phyloP scores from a whole-genome alignment of 1,140 invertebrate genomes.

The Asobara japonica region DNA sequence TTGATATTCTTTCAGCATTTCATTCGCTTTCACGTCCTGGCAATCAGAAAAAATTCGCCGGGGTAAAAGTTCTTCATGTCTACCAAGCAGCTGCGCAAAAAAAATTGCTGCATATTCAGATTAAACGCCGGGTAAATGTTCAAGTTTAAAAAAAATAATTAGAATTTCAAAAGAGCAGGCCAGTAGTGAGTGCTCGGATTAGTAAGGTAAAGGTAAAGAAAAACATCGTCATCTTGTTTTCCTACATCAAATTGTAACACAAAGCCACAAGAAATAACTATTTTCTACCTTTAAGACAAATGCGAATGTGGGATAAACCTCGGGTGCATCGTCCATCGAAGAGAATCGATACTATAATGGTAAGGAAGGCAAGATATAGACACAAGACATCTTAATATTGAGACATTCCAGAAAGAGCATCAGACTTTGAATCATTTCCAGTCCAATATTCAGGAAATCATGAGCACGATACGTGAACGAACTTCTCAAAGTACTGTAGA shows the following conservation, averaged over 20 bases:
- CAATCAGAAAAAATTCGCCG: neutral
- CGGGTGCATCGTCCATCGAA: conserved; percentile 67
- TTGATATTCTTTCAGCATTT: neutral
- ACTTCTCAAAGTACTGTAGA: conserved; percentile 42
- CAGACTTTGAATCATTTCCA: neutral
- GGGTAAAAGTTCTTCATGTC: neutral
- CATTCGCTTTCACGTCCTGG: neutral
- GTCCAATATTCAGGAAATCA: conserved; percentile 16
- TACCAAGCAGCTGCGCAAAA: neutral
- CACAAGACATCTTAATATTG: neutral
- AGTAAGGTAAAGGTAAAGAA: neutral
- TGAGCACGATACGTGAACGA: conserved; percentile 9
- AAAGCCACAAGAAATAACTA: conserved; percentile 18
- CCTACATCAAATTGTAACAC: neutral
- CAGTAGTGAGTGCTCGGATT: neutral
- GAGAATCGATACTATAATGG: conserved; percentile 60
- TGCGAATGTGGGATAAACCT: conserved; percentile 70
- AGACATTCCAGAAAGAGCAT: neutral
- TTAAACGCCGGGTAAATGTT: neutral
- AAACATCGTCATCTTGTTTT: neutral
- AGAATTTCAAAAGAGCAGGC: neutral
- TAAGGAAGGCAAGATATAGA: neutral
- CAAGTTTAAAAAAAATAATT: neutral
- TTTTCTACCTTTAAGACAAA: conserved; percentile 71
- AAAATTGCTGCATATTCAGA: conserved; percentile 5